phyloP scores from a whole-genome alignment of 2,113 vertebrate species.

The Galbula dea region DNA sequence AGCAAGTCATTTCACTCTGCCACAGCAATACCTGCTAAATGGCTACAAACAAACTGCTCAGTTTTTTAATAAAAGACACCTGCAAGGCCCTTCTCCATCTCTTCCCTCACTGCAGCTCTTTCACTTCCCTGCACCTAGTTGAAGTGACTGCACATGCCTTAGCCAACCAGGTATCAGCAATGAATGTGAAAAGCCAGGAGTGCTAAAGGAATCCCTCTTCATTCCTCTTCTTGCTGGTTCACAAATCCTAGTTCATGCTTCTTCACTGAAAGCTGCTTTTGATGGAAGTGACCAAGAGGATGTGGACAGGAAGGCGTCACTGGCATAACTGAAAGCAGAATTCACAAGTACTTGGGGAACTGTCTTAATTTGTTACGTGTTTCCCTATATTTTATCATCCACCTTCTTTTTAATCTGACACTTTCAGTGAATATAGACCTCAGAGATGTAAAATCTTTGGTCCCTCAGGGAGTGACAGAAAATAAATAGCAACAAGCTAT shows the following conservation, averaged over 20 bases:
- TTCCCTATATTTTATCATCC: constrained; percentile 3
- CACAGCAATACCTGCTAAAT: background rate
- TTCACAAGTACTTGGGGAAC: background rate
- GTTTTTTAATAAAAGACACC: background rate
- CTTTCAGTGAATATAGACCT: background rate
- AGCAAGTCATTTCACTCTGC: background rate
- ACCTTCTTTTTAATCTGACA: background rate
- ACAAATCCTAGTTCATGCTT: background rate
- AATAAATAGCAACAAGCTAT: background rate
- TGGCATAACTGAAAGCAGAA: background rate
- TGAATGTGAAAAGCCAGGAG: background rate
- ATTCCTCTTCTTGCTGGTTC: background rate
- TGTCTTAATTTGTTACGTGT: background rate
- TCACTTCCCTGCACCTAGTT: background rate
- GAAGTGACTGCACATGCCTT: background rate
- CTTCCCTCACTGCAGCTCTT: background rate
- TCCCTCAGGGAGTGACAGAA: background rate
- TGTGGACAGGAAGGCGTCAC: background rate
- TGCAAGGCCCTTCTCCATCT: background rate
- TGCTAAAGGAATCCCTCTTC: background rate
- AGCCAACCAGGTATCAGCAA: background rate
- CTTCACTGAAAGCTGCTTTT: background rate
- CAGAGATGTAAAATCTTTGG: background rate
- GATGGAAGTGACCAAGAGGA: background rate
- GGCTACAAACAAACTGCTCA: background rate